Evolutionary conservation across 2,888 invertebrate genomes (phyloP).

Genomic region (Agonopterix alstromeriana): DNA sequence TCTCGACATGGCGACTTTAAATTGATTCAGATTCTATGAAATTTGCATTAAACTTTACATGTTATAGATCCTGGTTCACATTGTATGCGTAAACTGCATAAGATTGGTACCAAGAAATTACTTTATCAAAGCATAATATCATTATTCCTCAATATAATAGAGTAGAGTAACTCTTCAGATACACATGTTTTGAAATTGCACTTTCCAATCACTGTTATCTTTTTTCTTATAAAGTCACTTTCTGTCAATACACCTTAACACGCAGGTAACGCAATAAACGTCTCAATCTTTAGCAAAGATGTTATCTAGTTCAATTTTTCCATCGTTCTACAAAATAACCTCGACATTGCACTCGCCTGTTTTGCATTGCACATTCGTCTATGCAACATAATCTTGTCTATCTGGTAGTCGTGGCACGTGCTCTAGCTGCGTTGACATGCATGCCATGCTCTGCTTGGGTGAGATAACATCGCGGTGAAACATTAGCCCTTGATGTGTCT

Average conservation of each 20-base stretch:
- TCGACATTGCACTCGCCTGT: constrained; percentile 18
- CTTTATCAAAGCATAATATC: too few relatives aligned
- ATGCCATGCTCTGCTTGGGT: constrained; percentile 30
- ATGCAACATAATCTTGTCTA: constrained; percentile 32
- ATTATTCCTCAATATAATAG: too few relatives aligned
- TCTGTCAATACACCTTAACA: neutral
- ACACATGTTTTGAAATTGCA: too few relatives aligned
- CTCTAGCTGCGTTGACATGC: constrained; percentile 34
- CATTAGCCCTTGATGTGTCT: constrained; percentile 15
- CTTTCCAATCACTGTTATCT: too few relatives aligned
- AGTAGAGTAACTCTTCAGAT: too few relatives aligned
- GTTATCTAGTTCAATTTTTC: too few relatives aligned
- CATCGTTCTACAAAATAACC: constrained; percentile 14
- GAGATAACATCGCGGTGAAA: constrained; percentile 38
- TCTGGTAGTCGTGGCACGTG: constrained; percentile 39
- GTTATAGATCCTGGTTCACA: constrained; percentile 8
- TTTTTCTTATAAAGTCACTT: too few relatives aligned
- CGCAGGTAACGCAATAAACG: neutral
- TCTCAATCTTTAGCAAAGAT: too few relatives aligned
- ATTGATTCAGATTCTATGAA: constrained; percentile 19
- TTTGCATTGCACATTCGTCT: constrained; percentile 32
- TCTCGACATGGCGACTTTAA: constrained; percentile 15
- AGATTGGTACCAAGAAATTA: too few relatives aligned
- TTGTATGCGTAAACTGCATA: too few relatives aligned
- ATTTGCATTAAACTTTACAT: constrained; percentile 15